Evolutionary conservation across 2,888 invertebrate species (phyloP), one percentile per base, ranked within the genome.

Genomic region (Patella depressa): DNA sequence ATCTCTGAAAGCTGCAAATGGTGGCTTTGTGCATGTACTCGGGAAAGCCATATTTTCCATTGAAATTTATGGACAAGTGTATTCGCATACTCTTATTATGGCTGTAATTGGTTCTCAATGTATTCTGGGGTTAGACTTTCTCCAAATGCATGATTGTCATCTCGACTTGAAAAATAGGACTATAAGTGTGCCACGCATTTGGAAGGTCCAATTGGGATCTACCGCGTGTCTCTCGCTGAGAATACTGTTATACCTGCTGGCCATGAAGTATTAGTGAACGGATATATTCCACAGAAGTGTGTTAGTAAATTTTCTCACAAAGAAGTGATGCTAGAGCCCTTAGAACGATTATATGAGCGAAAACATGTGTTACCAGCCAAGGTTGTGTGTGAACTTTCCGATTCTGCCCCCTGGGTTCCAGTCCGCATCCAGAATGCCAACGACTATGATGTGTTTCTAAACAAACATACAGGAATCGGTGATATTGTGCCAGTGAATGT

Each of bases 201-300:
- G 24, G 65, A 65, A 65, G 65, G 34, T 34, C 65, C n/a, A n/a
- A 59, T 59, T n/a, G 65, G 65, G n/a, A 65, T 65, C n/a, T 65
- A 19, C 17, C 65, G 65, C 19, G 65, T 65, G n/a, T 65, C 65
- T 65, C 12, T 65, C 19, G n/a, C 19, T 65, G 65, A 65, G 24
- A 65, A 65, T 65, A 65, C n/a, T 12, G n/a, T n/a, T 65, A 24
- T 65, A 19, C 65, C n/a, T 19, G n/a, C 65, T 65, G 19, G 65
- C n/a, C 65, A 65, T 65, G 65, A 65, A 12, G 65, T 65, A 17
- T n/a, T 65, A 19, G 65, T n/a, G 9, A 65, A 65, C 24, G 65
- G 65, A n/a, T 65, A 65, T 65, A 65, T 65, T n/a, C 65, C 65
- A 19, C 24, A 19, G 19, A 24, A 65, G 11, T 65, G n/a, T 19